Base-by-base conservation (phyloP, 2,797 vertebrate genomes). In the Pseudopleuronectes americanus region DNA sequence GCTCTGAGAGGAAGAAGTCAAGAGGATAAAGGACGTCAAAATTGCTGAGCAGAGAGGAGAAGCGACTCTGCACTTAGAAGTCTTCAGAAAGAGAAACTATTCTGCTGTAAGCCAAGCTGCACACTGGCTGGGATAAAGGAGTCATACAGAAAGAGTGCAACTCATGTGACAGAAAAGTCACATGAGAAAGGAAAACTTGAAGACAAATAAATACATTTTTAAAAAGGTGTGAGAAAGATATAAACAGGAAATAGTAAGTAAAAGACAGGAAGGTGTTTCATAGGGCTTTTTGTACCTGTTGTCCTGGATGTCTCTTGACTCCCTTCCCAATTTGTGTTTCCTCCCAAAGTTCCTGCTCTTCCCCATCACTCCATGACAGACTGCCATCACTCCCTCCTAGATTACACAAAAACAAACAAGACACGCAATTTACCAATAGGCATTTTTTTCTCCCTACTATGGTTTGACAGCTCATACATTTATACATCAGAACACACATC, bases 321-420 rank as follows among this genome's bases (percentile, higher is more conserved):
- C 95, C 96, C 90, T 98, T 98, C 63, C 77, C 94, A 84, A 99
- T 97, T 81, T 99, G 97, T 56, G 96, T 96, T 59, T 96, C 94
- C 87, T 97, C 97, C 97, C 97, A 99, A 60, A 94, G 91, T 19
- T 94, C 91, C 66, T 95, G 92, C 59, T 94, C 94, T 73, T 96
- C 94, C 26, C 92, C 90, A 38, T 92, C 95, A 2, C 90, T 86
- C 36, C 93, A 91, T 53, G 93, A 93, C 79, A 78, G 83, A 49
- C 84, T 93, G 57, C 67, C 80, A 70, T 87, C 87, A 76, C 92
- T 93, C 31, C 45, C 86, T 68, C 87, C 93, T 94, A 51, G 14
- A 78, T 64, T 6, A 69, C 17, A 84, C 43, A 83, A 48, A 74
- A 28, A 60, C 4, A 62, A 2, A 68, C 12, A 64, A 48, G 6